phyloP scores from a whole-genome alignment of 2,113 vertebrate genomes.

The Upupa epops region DNA sequence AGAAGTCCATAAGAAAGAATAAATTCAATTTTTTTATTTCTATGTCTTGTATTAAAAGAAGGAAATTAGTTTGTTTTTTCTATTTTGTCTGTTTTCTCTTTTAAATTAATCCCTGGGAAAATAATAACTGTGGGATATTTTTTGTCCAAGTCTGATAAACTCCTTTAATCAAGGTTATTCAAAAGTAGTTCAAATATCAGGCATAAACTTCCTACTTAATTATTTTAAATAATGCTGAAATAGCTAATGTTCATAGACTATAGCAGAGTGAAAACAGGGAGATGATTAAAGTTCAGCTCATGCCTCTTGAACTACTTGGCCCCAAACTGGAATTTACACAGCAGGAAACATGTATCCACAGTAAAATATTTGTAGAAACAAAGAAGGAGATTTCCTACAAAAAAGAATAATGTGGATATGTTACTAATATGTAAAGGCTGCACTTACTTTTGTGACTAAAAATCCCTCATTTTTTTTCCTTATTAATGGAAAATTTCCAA shows the following conservation, averaged over 20 bases:
- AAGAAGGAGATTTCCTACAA: not conserved
- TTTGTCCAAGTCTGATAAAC: not conserved
- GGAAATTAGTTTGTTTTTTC: not conserved
- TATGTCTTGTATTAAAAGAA: not conserved
- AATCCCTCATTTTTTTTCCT: not conserved
- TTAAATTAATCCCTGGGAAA: not conserved
- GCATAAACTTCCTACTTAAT: not conserved
- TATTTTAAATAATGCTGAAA: not conserved
- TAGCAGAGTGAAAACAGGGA: not conserved
- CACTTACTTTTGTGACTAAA: not conserved
- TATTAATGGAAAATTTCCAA: not conserved
- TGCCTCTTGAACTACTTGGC: not conserved
- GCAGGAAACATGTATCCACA: not conserved
- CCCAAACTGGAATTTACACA: not conserved
- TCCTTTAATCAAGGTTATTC: not conserved
- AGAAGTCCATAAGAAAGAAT: not conserved
- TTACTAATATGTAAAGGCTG: not conserved
- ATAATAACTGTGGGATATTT: not conserved
- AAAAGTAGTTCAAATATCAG: not conserved
- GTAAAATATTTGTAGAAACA: not conserved
- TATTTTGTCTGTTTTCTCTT: not conserved
- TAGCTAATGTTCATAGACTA: not conserved
- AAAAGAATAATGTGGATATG: not conserved
- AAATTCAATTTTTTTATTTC: not conserved
- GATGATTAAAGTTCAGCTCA: not conserved